Conservation (phyloP, 1,140 invertebrate species). For the Schlechtendalia chinensis region DNA sequence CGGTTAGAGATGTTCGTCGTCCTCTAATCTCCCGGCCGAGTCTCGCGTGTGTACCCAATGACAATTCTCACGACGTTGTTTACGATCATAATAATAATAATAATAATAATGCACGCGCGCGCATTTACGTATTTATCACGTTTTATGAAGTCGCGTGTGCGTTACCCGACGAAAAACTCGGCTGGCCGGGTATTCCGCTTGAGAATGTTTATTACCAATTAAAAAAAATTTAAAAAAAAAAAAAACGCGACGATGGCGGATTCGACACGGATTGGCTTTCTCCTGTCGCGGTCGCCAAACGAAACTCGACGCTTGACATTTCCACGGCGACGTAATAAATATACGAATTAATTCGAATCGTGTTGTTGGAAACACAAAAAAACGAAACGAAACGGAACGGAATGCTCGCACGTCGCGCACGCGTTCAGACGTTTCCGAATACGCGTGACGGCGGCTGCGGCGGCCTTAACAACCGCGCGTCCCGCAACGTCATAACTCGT, state of each 20-base stretch:
- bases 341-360: neutral
- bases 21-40: too few species aligned
- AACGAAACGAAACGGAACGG: neutral
- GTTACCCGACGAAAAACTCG: too few species aligned
- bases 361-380: neutral
- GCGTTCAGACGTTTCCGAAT: too few species aligned
- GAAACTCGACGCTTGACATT: conserved; percentile 30
- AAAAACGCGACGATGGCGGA: conserved; percentile 11
- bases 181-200: neutral
- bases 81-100: too few species aligned
- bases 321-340: conserved; percentile 8
- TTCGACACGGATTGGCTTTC: conserved; percentile 48
- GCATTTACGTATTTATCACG: too few species aligned
- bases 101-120: neutral
- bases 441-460: too few species aligned
- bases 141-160: too few species aligned
- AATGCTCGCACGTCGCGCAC: too few species aligned
- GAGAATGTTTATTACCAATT: conserved; percentile 44
- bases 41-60: too few species aligned
- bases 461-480: too few species aligned
- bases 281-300: conserved; percentile 8
- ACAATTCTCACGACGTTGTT: too few species aligned
- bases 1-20: too few species aligned
- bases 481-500: conserved; percentile 5
- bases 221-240: conserved; percentile 33